Evolutionary conservation across 2,888 invertebrate genomes (phyloP), one percentile per base, ranked within the genome.

Genomic region (Sepioteuthis lessoniana): DNA sequence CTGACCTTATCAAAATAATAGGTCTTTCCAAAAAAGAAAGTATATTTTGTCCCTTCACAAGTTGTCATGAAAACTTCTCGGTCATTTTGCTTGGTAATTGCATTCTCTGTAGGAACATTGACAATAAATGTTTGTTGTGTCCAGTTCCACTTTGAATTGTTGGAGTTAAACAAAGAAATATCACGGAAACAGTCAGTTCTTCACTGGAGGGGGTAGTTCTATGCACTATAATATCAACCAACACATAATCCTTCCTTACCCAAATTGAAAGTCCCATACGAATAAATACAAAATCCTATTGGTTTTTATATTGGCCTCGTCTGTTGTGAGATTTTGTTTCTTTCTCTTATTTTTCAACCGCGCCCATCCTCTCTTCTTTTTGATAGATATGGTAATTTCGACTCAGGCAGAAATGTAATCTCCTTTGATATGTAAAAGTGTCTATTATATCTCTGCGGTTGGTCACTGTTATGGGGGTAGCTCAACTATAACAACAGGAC

Each of bases 51-150:
- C 25, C 21, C 55, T 55, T 55, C 55, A 21, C 55, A 55, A 76
- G 10, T n/a, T n/a, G 76, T 76, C 76, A 76, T 76, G 76, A 76
- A 76, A 76, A 76, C 76, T 76, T n/a, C 76, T 76, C 76, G 21
- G 76, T 76, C n/a, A 76, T 76, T 76, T 76, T n/a, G n/a, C n/a
- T 10, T 76, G 76, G 76, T 76, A 76, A 76, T 76, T 76, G n/a
- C 76, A 76, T 76, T 76, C 76, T 76, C 76, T 76, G 76, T 76
- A n/a, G 76, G 76, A 76, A 76, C 76, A n/a, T n/a, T 76, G 76
- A 76, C 76, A 76, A 76, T 76, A 76, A 76, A 76, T 76, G 76
- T 76, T n/a, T 76, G n/a, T 76, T 76, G 76, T 76, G 76, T 76
- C 76, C 76, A 76, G n/a, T 76, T 76, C n/a, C 76, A 76, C n/a